Base-by-base conservation (phyloP, 2,888 invertebrate species). In the Pollenia amentaria region DNA sequence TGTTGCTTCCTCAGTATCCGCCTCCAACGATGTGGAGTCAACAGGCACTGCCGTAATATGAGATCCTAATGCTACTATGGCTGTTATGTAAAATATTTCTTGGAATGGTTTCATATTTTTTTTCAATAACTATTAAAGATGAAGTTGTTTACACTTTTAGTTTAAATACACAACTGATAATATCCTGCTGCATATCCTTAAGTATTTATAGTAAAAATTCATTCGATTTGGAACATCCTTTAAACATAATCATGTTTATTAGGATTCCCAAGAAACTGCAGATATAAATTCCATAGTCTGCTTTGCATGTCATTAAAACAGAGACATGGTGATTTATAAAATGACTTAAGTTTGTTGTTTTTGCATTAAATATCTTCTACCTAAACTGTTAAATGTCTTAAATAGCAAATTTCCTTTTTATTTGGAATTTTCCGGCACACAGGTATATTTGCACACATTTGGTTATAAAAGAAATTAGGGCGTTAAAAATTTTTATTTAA, bases 51-150 rank as follows among this genome's bases (percentile, higher is more conserved):
- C 72, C 9, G 16, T 18, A 29, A 73, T 62, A 18, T 73, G 72
- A 44, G 77, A 53, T 69, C 67, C 87, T 69, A 87, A 81, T 12
- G 73, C 67, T 77, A 81, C 7, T 81, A 87, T 84, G 80, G 77
- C 87, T 55, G 80, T 77, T 67, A 87, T 48, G n/a, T 73, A 78
- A 53, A 84, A 73, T 42, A 87, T 40, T 40, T 81, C 29, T 51
- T 77, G 72, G 4, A 84, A 87, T 14, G 60, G 48, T 81, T 69
- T 84, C 87, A 87, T 87, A 44, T 65, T 77, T 48, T 12, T 42
- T 8, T 2, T 48, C 2, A 9, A 4, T 4, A 7, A 51, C 38
- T 40, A 0, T 53, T 6, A 18, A 44, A 8, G 18, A 38, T 40
- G 21, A 11, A 16, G 77, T 57, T 83, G 75, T 83, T 69, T 57